Base-by-base conservation (phyloP, 2,113 vertebrate species). In the Leptosomus discolor region DNA sequence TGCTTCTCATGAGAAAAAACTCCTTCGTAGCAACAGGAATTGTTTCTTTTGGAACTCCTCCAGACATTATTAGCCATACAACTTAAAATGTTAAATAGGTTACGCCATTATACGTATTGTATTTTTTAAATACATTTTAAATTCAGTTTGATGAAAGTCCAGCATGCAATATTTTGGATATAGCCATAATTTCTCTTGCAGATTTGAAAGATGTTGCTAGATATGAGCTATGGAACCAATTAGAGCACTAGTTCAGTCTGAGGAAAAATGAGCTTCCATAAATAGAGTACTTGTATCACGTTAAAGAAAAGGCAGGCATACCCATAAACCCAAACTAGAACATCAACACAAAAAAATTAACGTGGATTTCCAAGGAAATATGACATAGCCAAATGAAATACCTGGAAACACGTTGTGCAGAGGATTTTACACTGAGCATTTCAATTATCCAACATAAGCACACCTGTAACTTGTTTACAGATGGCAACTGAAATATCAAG, bases 171-270 rank as follows among this genome's bases (percentile, higher is more conserved):
- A 82, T 89, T 95, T 77, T 67, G 36, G 48, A 81, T 82, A 53
- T 0, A 94, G 54, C n/a, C 60, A n/a, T 89, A 95, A 68, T 43
- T 89, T 93, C 43, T 37, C 46, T 48, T 60, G 39, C 56, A 67
- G 60, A 71, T 94, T 64, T 88, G 84, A 93, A 95, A 75, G 64
- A 92, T 77, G 79, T 45, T 89, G 80, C 56, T 87, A 76, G 60
- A 82, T 85, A 82, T 92, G 92, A 97, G 92, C 83, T 92, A 95
- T 97, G 91, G 86, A 95, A 95, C 88, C 92, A 97, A 97, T 96
- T 87, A 96, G 92, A 91, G 80, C 50, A 75, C 34, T 64, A 91
- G 80, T 37, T 84, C 80, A 68, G 82, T 82, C 80, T 69, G 45
- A 94, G 89, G 61, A 94, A 87, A 97, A 97, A 96, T 87, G 69